Evolutionary conservation across 2,888 invertebrate genomes (phyloP).

Genomic region (Drosophila silvestris): DNA sequence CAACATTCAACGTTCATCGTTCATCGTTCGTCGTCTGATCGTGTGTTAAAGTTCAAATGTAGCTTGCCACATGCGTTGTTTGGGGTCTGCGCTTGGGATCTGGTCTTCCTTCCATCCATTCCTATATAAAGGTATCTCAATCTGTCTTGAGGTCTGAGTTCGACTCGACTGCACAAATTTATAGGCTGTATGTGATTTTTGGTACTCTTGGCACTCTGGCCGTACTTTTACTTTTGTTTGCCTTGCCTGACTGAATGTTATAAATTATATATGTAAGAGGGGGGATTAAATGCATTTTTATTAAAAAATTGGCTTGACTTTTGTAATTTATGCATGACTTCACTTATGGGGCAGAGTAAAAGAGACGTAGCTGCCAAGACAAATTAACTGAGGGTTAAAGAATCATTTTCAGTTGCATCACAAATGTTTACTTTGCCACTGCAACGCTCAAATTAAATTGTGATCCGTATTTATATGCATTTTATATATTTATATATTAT

Average conservation of each 20-base stretch:
- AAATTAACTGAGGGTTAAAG: conserved; percentile 33
- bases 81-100: conserved; percentile 1
- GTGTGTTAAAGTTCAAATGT: conserved; percentile 79
- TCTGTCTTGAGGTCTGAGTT: conserved; percentile 58
- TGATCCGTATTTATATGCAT: neutral
- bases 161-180: conserved; percentile 48
- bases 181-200: conserved; percentile 46
- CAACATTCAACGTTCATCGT: conserved; percentile 38
- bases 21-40: conserved; percentile 44
- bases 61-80: conserved; percentile 67
- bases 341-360: conserved; percentile 2
- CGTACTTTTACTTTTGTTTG: conserved; percentile 63
- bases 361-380: conserved; percentile 22
- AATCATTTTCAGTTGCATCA: conserved; percentile 21
- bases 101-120: conserved; percentile 39
- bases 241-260: conserved; percentile 38
- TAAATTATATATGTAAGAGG: conserved; percentile 46
- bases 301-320: conserved; percentile 60
- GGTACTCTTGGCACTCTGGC: conserved; percentile 10
- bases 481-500: neutral
- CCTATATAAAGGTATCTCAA: conserved; percentile 73
- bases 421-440: neutral
- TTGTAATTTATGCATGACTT: conserved; percentile 60
- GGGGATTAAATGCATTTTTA: conserved; percentile 67
- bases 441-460: neutral